These are phyloP conservation scores for Myopa testacea DNA, from an alignment of 2,888 invertebrate species.

Conservation along the genomic window DNA sequence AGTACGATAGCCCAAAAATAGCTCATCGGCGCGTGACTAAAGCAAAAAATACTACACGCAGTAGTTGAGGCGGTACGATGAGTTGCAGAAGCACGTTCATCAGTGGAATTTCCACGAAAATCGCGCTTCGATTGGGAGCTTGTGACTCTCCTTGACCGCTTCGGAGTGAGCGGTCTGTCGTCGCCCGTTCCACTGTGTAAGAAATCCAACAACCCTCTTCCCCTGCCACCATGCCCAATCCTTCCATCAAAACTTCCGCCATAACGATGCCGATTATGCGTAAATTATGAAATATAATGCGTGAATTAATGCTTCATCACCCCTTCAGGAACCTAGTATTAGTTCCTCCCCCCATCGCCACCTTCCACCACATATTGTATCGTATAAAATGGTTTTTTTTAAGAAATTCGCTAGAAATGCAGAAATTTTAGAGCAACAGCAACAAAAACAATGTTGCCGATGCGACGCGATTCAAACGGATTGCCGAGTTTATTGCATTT, in stretches of 20 bases:
- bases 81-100: constrained; percentile 38
- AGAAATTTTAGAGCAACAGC: neutral
- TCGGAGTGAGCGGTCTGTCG: neutral
- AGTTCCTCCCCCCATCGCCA: neutral
- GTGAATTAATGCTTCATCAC: neutral
- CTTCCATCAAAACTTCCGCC: too few relatives aligned
- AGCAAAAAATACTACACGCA: constrained; percentile 25
- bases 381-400: neutral
- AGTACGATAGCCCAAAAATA: constrained; percentile 28
- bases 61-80: neutral
- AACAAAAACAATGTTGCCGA: neutral
- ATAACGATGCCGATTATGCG: neutral
- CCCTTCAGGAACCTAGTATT: too few relatives aligned
- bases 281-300: constrained; percentile 19
- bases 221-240: too few relatives aligned
- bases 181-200: neutral
- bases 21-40: constrained; percentile 43
- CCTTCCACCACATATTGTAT: neutral
- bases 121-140: neutral
- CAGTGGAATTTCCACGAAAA: constrained; percentile 30
- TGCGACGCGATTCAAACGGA: too few relatives aligned
- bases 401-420: neutral
- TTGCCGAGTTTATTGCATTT: neutral
- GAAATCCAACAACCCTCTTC: neutral
- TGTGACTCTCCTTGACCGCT: constrained; percentile 17